Evolutionary conservation across 2,797 vertebrate genomes (phyloP).

Genomic region (Sebastes hubbsi): DNA sequence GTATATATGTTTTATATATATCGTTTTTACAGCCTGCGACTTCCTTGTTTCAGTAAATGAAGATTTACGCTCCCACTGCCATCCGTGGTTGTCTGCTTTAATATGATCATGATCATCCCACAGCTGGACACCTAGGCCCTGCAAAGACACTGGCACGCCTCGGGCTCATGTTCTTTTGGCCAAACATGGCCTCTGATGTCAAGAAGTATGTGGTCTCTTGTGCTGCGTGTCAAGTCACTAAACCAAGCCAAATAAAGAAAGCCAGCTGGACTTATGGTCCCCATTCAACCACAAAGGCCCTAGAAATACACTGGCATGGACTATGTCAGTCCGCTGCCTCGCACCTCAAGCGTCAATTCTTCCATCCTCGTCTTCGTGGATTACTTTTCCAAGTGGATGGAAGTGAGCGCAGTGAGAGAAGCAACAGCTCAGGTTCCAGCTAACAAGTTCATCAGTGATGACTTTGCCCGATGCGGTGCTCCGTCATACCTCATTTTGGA

Average conservation of each 20-base stretch:
- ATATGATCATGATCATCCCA: neutral
- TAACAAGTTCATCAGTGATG: too few relatives aligned
- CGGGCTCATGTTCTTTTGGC: neutral
- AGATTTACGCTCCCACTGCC: neutral
- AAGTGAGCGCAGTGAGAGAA: neutral
- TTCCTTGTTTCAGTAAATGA: neutral
- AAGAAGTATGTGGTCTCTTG: neutral
- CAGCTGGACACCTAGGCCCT: neutral
- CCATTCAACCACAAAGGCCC: too few relatives aligned
- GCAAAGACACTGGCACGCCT: neutral
- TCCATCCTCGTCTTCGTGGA: neutral
- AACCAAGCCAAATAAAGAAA: too few relatives aligned
- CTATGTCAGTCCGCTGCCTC: neutral
- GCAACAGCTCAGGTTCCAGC: neutral
- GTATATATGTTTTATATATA: too few relatives aligned
- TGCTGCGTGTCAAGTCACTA: neutral
- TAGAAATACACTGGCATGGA: neutral
- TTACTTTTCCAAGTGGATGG: neutral
- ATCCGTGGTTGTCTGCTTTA: neutral
- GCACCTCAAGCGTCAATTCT: neutral
- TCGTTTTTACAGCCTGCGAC: too few relatives aligned
- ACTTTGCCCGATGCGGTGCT: neutral
- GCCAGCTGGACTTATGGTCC: too few relatives aligned
- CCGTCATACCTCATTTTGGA: neutral
- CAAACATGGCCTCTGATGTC: neutral